Evolutionary conservation across 2,888 invertebrate species (phyloP), one percentile per base, ranked within the genome.

Genomic region (Gastracanthus pulcherrimus): DNA sequence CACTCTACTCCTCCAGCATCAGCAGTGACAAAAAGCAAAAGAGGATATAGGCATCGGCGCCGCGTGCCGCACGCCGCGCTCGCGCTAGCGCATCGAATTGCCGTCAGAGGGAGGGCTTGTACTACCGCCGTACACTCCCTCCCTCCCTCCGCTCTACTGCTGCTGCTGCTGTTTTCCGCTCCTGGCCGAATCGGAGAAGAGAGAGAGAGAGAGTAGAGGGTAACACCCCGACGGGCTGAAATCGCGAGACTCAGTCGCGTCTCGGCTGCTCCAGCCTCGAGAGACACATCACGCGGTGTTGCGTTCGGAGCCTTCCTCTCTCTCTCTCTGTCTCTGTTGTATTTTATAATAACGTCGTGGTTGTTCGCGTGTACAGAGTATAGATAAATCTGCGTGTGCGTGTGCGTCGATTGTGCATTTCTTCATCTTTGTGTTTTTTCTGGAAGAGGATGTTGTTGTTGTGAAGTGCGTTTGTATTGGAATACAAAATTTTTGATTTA

Each of bases 211-310:
- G n/a, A n/a, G n/a, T n/a, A n/a, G n/a, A 84, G 88, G 89, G 87
- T 88, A 88, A 86, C 86, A 87, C 89, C 87, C 87, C 87, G 85
- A 86, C 84, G 88, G 85, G 86, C 85, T 87, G 86, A 86, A 86
- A 84, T 85, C 87, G 85, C 82, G 85, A 87, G 86, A 85, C 86
- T 88, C 90, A 90, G 90, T 90, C 85, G 87, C 87, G 88, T 88
- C 86, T 88, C 86, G 88, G 83, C 87, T n/a, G n/a, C 87, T 86
- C 86, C 85, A 78, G n/a, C n/a, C n/a, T 86, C 86, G 86, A 78
- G 83, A 84, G 77, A 71, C 70, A 31, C 45, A 11, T 31, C 72
- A 41, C 60, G 31, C 36, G n/a, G n/a, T n/a, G 4, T 55, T 11
- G 19, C 38, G 13, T 6, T 11, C 36, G 36, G 1, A 4, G n/a